Evolutionary conservation across 1,140 invertebrate species (phyloP).

Genomic region (Magallana ariakensis): DNA sequence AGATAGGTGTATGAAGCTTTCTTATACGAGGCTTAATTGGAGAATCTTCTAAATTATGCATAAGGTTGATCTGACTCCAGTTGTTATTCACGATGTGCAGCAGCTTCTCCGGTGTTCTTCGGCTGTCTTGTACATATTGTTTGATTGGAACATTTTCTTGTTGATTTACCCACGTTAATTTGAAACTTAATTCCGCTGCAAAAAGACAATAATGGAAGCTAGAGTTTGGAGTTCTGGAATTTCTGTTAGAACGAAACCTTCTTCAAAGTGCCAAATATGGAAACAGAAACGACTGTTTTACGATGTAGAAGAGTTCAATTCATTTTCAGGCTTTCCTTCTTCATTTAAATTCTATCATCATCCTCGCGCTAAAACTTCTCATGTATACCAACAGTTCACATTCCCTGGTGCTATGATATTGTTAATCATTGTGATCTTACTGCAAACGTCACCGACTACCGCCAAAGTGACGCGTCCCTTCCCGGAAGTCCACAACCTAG

Average conservation of each 20-base stretch:
- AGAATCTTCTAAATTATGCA: slow-evolving; percentile 29
- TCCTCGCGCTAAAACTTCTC: background rate
- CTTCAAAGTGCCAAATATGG: slow-evolving; percentile 1
- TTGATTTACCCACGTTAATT: background rate
- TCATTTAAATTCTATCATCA: background rate
- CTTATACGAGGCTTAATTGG: slow-evolving; percentile 14
- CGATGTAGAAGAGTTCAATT: background rate
- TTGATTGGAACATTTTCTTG: background rate
- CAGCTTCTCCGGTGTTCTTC: background rate
- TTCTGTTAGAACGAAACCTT: background rate
- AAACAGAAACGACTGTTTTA: background rate
- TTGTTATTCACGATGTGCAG: background rate
- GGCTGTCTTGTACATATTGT: background rate
- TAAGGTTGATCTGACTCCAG: background rate
- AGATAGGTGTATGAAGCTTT: background rate
- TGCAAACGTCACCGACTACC: background rate
- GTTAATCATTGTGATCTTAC: background rate
- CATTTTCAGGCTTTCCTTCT: background rate
- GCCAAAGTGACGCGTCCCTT: slow-evolving; percentile 62
- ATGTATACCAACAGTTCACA: background rate
- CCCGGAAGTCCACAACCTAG: slow-evolving; percentile 74
- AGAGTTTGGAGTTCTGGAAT: background rate
- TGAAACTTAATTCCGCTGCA: background rate
- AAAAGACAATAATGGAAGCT: background rate
- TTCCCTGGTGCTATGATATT: background rate